phyloP scores from a whole-genome alignment of 1,140 invertebrate species.

The Andrena cerasifolii region DNA sequence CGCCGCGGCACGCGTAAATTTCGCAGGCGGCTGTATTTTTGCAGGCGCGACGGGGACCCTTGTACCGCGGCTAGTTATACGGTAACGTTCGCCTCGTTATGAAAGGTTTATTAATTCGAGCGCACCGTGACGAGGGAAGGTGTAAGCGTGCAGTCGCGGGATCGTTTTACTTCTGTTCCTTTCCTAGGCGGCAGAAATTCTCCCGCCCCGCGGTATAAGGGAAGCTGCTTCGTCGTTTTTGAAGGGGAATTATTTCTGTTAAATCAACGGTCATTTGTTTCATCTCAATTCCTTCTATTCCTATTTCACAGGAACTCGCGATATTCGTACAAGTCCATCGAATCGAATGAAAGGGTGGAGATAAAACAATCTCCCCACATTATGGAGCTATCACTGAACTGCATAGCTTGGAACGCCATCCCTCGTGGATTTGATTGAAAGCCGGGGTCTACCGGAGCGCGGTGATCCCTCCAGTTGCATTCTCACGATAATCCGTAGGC shows the following conservation, averaged over 20 bases:
- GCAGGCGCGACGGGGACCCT: constrained; percentile 9
- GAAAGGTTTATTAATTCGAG: constrained; percentile 49
- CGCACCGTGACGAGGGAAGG: neutral
- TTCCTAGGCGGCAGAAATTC: too few relatives aligned
- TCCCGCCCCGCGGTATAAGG: too few relatives aligned
- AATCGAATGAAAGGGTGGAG: too few relatives aligned
- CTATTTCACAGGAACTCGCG: too few relatives aligned
- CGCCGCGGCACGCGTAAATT: constrained; percentile 22
- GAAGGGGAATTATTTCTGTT: too few relatives aligned
- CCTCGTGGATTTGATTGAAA: constrained; percentile 4
- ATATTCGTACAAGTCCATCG: too few relatives aligned
- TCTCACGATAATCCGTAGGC: constrained; percentile 47
- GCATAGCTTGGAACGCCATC: too few relatives aligned
- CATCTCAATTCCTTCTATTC: too few relatives aligned
- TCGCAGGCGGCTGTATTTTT: constrained; percentile 27
- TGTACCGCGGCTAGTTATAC: constrained; percentile 31
- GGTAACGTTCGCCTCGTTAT: constrained; percentile 42
- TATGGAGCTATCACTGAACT: too few relatives aligned
- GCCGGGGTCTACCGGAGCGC: neutral
- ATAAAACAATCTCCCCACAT: too few relatives aligned
- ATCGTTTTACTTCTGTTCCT: neutral
- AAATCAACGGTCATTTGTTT: neutral
- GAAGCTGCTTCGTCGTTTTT: too few relatives aligned
- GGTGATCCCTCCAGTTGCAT: constrained; percentile 27
- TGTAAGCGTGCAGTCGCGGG: neutral